Base-by-base conservation (phyloP, 2,113 vertebrate genomes). In the Tyto alba region DNA sequence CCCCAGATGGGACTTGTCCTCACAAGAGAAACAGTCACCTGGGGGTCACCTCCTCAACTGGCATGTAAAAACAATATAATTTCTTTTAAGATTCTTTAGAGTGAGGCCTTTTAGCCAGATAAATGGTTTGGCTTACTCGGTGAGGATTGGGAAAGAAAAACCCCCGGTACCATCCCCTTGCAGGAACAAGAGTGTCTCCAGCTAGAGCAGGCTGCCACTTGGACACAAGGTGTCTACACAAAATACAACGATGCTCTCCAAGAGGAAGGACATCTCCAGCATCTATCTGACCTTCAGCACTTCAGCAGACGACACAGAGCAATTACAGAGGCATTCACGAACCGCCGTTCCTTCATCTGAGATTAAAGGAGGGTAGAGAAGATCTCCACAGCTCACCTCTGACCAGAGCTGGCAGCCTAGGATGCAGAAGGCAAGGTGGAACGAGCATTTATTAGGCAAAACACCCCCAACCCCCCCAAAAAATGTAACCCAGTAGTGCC, bases 231-330 rank as follows among this genome's bases (percentile, higher is more conserved):
- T 27, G 19, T 6, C 77, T 25, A 11, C 36, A 20, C 10, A 21
- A 40, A 77, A 47, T 1, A 17, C 3, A 1, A 18, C 4, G 21
- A 2, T 7, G 2, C 6, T 40, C 53, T 52, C 27, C 74, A 30
- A 30, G 16, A 78, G 56, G 12, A 1, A 25, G 27, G 52, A n/a
- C 30, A 50, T 7, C 16, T 11, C 47, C 82, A 59, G 48, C 48
- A 11, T 6, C 63, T 3, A 0, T 29, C 8, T 23, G 16, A 16
- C 60, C 89, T 43, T 32, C 7, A 1, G 36, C 15, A 10, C 29
- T 77, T 63, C 26, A 78, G 56, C 10, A 66, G 67, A 47, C 17
- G 40, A 38, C 6, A 14, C 14, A 18, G 40, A 56, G 36, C 2
- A 0, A 40, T 36, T 16, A 15, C 18, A 57, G 80, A 52, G 18